Percentiles rank a stretch among this genome's conserved stretches.
These are phyloP conservation scores for Nannoperca obscura DNA, from an alignment of 2,797 vertebrate species.

Conservation along the genomic window DNA sequence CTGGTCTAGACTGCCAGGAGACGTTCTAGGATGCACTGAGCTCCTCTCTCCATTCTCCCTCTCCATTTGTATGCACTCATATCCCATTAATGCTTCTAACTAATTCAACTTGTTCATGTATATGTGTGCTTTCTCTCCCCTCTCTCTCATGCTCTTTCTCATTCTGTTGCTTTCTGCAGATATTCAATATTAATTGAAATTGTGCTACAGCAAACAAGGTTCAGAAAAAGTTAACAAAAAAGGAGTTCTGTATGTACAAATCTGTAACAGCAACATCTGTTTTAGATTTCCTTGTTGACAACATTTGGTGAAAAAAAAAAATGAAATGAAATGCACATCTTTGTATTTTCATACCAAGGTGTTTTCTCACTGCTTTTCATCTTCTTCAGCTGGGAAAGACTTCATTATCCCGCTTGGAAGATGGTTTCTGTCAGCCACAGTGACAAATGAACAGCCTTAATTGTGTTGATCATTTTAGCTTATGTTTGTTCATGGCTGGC, in stretches of 20 bases:
- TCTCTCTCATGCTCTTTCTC: too few species aligned
- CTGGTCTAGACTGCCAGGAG: too few species aligned
- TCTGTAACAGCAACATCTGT: neutral
- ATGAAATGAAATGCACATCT: neutral
- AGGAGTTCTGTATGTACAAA: too few species aligned
- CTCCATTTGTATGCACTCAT: too few species aligned
- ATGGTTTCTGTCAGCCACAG: slow-evolving; percentile 40
- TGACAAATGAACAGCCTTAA: slow-evolving; percentile 70
- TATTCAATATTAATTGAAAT: too few species aligned
- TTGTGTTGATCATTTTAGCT: slow-evolving; percentile 68
- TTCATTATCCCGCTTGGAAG: slow-evolving; percentile 53
- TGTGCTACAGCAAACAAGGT: slow-evolving; percentile 11
- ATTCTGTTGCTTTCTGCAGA: too few species aligned
- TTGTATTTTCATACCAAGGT: slow-evolving; percentile 4
- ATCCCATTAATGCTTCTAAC: too few species aligned
- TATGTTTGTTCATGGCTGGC: slow-evolving; percentile 63
- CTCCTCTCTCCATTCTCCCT: too few species aligned
- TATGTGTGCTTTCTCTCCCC: too few species aligned
- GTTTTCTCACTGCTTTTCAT: slow-evolving; percentile 30
- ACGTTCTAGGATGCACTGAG: too few species aligned
- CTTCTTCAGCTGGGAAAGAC: slow-evolving; percentile 30
- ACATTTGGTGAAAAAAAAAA: neutral
- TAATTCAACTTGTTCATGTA: too few species aligned
- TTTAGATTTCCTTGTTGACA: slow-evolving; percentile 7
- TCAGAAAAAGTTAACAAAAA: slow-evolving; percentile 3